Conservation (phyloP, 2,888 invertebrate genomes). For the Falcaria lacertinaria region DNA sequence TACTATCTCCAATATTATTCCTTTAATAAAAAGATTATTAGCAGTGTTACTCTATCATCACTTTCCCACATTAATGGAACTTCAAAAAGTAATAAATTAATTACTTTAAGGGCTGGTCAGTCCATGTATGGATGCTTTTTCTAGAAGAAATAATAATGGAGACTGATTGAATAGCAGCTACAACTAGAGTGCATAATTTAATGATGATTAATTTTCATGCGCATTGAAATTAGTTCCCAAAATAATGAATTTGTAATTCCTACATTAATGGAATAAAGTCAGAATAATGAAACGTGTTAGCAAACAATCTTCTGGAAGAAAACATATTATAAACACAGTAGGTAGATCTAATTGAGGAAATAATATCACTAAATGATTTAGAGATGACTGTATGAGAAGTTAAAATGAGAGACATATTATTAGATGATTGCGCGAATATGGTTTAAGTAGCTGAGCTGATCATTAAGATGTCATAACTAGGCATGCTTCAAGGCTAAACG, state of each 20-base stretch:
- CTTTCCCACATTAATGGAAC: no score
- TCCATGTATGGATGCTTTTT: background rate
- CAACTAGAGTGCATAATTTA: slow-evolving; percentile 28
- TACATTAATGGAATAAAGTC: slow-evolving; percentile 4
- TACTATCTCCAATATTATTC: slow-evolving; percentile 73
- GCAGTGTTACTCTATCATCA: background rate
- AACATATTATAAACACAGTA: slow-evolving; percentile 18
- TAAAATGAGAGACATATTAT: slow-evolving; percentile 2
- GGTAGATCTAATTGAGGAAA: slow-evolving; percentile 57
- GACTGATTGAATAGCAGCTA: slow-evolving; percentile 32
- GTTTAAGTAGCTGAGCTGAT: slow-evolving; percentile 7
- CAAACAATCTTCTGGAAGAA: slow-evolving; percentile 16
- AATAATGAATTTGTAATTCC: slow-evolving; percentile 10
- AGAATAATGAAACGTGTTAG: slow-evolving; percentile 32
- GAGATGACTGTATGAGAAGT: slow-evolving; percentile 17
- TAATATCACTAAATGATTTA: slow-evolving; percentile 26
- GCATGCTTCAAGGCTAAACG: slow-evolving; percentile 21
- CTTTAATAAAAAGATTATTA: slow-evolving; percentile 30
- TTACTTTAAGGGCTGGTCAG: no score
- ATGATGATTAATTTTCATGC: slow-evolving; percentile 26
- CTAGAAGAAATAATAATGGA: slow-evolving; percentile 70
- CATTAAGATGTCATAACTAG: slow-evolving; percentile 9
- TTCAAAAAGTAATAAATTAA: no score
- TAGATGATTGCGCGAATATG: slow-evolving; percentile 11
- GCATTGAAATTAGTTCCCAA: slow-evolving; percentile 10